phyloP scores from a whole-genome alignment of 53 echinoderm and acorn worm species.

The Paelopatides confundens region DNA sequence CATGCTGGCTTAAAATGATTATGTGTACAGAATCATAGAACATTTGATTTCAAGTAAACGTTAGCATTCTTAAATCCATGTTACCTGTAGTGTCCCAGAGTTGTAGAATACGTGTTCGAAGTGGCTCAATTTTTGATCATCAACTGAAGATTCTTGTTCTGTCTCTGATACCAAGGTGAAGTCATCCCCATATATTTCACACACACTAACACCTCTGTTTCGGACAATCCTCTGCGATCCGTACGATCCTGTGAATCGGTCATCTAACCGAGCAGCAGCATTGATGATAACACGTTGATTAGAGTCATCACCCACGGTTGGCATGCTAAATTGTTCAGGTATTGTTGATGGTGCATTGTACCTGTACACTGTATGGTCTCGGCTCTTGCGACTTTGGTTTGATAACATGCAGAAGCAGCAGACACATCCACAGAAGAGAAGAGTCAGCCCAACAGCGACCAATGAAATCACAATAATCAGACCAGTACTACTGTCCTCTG shows the following conservation, averaged over 20 bases:
- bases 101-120: too few species aligned
- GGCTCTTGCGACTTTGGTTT: not conserved
- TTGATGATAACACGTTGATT: not conserved
- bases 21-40: too few species aligned
- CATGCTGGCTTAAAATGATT: too few species aligned
- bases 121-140: too few species aligned
- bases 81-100: too few species aligned
- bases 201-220: not conserved
- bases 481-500: not conserved
- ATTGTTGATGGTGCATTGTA: not conserved
- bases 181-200: too few species aligned
- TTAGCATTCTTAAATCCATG: too few species aligned
- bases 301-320: not conserved
- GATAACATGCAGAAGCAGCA: not conserved
- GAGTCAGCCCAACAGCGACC: not conserved
- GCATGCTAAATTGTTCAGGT: not conserved
- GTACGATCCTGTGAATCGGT: not conserved
- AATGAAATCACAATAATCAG: not conserved
- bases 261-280: not conserved
- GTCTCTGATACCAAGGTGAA: too few species aligned
- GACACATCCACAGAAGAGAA: not conserved
- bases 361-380: not conserved
- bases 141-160: too few species aligned
- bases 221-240: not conserved
- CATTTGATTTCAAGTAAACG: too few species aligned